These are phyloP conservation scores for Globodera rostochiensis DNA, from an alignment of 1,140 invertebrate genomes.

Conservation along the genomic window DNA sequence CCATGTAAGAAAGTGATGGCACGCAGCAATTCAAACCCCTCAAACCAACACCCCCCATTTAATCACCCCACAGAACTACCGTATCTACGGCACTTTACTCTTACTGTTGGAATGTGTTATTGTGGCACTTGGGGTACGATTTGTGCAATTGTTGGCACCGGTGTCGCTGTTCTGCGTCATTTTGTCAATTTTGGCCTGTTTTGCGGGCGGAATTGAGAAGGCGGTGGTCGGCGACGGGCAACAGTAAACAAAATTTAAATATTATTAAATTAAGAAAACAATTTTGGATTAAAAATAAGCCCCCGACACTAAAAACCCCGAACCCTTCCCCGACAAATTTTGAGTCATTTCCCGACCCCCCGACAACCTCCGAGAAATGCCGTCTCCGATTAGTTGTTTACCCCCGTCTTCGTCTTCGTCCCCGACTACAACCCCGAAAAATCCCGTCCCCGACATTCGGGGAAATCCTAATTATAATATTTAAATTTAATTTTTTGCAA, in stretches of 20 bases:
- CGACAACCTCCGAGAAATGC: too few relatives aligned
- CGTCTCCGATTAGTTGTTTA: too few relatives aligned
- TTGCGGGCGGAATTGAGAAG: constrained; percentile 64
- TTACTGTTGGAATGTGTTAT: constrained; percentile 61
- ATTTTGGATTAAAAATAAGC: too few relatives aligned
- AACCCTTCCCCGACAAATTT: too few relatives aligned
- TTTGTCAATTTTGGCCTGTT: constrained; percentile 60
- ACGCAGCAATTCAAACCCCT: not conserved
- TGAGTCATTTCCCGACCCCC: too few relatives aligned
- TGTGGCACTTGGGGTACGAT: constrained; percentile 64
- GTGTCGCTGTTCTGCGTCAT: constrained; percentile 63
- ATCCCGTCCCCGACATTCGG: too few relatives aligned
- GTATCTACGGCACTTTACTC: constrained; percentile 61
- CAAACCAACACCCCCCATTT: not conserved
- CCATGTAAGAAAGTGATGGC: constrained; percentile 5
- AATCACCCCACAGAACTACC: constrained; percentile 52
- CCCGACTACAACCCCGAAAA: too few relatives aligned
- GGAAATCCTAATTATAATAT: too few relatives aligned
- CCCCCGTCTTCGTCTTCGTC: too few relatives aligned
- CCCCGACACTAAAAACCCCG: too few relatives aligned
- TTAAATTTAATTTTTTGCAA: too few relatives aligned
- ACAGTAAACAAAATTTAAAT: constrained; percentile 44
- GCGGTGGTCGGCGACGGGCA: constrained; percentile 59
- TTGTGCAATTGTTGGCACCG: constrained; percentile 63
- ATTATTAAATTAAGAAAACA: constrained; percentile 3